These are phyloP conservation scores for Hippopotamyrus pictus DNA, from an alignment of 2,797 vertebrate genomes.

Conservation along the genomic window DNA sequence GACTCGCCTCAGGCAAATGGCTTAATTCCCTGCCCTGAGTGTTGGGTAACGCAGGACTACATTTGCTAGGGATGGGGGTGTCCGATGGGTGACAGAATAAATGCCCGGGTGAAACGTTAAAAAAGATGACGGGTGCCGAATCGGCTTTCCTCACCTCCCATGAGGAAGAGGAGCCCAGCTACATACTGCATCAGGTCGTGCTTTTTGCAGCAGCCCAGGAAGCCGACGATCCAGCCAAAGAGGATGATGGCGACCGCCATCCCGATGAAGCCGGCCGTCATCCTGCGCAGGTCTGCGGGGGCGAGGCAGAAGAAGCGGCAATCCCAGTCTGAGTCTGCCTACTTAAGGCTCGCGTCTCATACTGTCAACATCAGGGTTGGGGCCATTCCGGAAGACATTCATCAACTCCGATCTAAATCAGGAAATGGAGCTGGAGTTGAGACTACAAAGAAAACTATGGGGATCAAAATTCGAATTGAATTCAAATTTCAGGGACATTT, in stretches of 20 bases:
- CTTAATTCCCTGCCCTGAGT: neutral
- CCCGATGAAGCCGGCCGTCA: constrained; percentile 90
- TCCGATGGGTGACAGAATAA: neutral
- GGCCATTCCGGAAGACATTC: neutral
- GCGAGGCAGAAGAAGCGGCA: neutral
- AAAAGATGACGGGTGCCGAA: neutral
- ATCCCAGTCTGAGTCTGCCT: neutral
- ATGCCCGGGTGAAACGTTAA: neutral
- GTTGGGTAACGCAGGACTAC: neutral
- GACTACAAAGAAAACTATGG: neutral
- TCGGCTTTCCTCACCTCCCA: constrained; percentile 74
- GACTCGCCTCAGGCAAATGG: neutral
- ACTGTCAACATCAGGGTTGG: neutral
- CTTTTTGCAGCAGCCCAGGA: constrained; percentile 88
- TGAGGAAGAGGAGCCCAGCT: constrained; percentile 90
- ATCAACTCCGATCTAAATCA: neutral
- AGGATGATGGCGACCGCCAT: constrained; percentile 94
- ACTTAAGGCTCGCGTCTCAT: neutral
- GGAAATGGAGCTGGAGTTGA: neutral
- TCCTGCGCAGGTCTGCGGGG: constrained; percentile 77
- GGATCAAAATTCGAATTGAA: neutral
- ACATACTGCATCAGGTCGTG: constrained; percentile 96
- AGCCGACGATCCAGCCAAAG: constrained; percentile 87
- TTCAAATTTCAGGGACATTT: neutral
- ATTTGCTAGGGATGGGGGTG: neutral